Conservation (phyloP, 35 echinoderm and acorn worm genomes). For the Hemicentrotus pulcherrimus region DNA sequence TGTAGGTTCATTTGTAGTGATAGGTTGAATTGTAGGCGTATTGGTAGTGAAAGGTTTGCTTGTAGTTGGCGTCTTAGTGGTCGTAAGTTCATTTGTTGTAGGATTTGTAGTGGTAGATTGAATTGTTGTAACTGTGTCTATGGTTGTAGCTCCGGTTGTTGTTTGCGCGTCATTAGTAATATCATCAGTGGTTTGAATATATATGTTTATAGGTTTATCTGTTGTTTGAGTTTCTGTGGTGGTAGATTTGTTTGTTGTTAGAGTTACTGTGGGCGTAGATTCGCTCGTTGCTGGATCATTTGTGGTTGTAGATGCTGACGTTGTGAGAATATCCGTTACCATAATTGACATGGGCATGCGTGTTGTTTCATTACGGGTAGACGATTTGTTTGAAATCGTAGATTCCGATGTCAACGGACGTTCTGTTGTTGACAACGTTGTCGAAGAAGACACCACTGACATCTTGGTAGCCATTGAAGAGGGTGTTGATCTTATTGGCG, state of each 20-base stretch:
- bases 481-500: neutral
- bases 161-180: too few relatives aligned
- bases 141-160: too few relatives aligned
- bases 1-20: too few relatives aligned
- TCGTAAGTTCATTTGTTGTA: neutral
- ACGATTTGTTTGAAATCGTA: neutral
- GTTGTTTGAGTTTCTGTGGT: too few relatives aligned
- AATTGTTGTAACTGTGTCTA: neutral
- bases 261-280: too few relatives aligned
- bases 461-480: neutral
- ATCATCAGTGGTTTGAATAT: too few relatives aligned
- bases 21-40: neutral
- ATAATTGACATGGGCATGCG: neutral
- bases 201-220: too few relatives aligned
- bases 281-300: too few relatives aligned
- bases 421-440: neutral
- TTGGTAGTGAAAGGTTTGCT: neutral
- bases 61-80: neutral
- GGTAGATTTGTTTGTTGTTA: too few relatives aligned
- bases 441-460: neutral
- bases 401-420: neutral
- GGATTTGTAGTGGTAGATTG: neutral
- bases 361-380: neutral
- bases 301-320: neutral
- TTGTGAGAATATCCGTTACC: neutral